These are phyloP conservation scores for Aphaenogaster ashmeadi DNA, from an alignment of 1,140 invertebrate species.

Conservation along the genomic window DNA sequence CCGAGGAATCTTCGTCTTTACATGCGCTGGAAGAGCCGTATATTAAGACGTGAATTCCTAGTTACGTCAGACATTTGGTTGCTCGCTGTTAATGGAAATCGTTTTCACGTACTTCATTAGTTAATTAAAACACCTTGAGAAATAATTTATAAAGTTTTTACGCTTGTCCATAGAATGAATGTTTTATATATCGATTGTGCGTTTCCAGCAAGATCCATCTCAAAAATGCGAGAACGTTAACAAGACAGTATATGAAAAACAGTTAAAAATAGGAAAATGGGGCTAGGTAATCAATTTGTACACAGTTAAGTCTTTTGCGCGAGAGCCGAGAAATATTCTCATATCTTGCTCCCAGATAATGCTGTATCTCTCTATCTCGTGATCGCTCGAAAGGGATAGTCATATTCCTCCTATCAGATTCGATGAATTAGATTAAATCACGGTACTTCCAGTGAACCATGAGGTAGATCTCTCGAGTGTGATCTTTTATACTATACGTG, in stretches of 20 bases:
- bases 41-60: background rate
- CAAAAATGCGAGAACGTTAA: background rate
- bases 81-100: background rate
- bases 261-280: background rate
- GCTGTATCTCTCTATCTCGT: slow-evolving; percentile 55
- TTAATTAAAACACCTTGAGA: slow-evolving; percentile 1
- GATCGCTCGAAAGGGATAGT: slow-evolving; percentile 64
- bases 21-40: no score
- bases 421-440: slow-evolving; percentile 65
- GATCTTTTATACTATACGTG: background rate
- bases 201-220: background rate
- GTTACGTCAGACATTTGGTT: background rate
- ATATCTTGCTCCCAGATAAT: slow-evolving; percentile 66
- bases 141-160: slow-evolving; percentile 8
- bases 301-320: slow-evolving; percentile 4
- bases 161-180: background rate
- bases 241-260: background rate
- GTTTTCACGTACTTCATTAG: background rate
- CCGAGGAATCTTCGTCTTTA: background rate
- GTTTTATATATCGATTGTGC: slow-evolving; percentile 1
- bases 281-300: background rate
- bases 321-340: slow-evolving; percentile 51
- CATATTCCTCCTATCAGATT: slow-evolving; percentile 60
- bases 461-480: background rate
- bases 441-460: background rate